Evolutionary conservation across 2,797 vertebrate genomes (phyloP).

Genomic region (Myotis daubentonii): DNA sequence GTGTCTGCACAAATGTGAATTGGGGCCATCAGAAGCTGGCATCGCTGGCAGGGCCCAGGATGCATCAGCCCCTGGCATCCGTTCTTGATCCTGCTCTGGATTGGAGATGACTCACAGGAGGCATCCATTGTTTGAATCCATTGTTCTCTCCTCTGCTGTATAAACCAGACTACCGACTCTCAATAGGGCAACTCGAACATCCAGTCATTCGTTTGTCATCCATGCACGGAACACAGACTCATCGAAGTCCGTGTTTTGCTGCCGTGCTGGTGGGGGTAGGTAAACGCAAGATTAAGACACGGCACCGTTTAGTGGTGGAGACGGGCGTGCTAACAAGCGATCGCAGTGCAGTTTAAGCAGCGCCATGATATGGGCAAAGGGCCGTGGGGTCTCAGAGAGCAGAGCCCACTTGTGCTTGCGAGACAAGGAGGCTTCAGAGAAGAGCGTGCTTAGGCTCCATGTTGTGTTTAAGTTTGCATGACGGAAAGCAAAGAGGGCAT

Average conservation of each 20-base stretch:
- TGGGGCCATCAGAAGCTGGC: not conserved
- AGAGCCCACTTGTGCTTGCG: not conserved
- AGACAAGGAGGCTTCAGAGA: not conserved
- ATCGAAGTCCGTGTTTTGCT: not conserved
- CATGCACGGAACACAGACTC: conserved; percentile 11
- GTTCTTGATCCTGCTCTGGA: not conserved
- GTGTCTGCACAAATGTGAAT: not conserved
- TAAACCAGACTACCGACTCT: conserved; percentile 41
- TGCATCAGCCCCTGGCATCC: not conserved
- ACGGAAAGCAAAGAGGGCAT: not conserved
- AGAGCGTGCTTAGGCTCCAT: not conserved
- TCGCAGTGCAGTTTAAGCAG: not conserved
- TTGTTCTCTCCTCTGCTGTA: not conserved
- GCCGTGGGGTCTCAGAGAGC: not conserved
- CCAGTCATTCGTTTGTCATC: not conserved
- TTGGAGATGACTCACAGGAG: not conserved
- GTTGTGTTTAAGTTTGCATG: not conserved
- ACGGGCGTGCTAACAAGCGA: not conserved
- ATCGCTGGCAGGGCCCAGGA: rapidly evolving
- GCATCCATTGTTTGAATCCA: not conserved
- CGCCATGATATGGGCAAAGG: not conserved
- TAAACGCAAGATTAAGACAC: not conserved
- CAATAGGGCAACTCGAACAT: not conserved
- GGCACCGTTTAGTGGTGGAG: not conserved
- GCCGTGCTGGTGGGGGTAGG: not conserved